Percentiles rank a stretch among this genome's conserved stretches.
Evolutionary conservation across 2,888 invertebrate species (phyloP).

Genomic region (Epinotia nisella): DNA sequence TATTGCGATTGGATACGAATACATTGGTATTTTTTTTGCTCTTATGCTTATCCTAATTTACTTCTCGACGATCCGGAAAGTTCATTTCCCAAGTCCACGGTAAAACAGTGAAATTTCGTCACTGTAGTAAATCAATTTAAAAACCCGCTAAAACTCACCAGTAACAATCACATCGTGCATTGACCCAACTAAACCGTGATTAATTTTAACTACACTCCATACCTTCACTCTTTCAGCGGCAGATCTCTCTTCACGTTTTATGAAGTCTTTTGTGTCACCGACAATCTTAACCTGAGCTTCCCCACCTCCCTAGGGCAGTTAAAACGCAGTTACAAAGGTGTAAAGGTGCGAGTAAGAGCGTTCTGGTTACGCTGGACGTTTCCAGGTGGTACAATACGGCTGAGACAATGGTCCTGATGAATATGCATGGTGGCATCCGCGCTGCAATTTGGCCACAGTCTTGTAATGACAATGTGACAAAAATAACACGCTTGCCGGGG

Average conservation of each 20-base stretch:
- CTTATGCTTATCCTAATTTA: too few species aligned
- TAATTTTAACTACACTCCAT: constrained; percentile 58
- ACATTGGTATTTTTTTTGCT: too few species aligned
- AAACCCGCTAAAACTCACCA: constrained; percentile 8
- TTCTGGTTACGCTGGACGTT: constrained; percentile 56
- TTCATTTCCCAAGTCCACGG: background rate
- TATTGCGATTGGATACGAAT: too few species aligned
- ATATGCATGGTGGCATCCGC: constrained; percentile 78
- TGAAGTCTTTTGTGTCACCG: constrained; percentile 68
- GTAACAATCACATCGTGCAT: constrained; percentile 35
- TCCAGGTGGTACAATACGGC: constrained; percentile 69
- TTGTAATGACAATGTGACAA: constrained; percentile 81
- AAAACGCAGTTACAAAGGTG: background rate
- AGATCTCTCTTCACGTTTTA: constrained; percentile 71
- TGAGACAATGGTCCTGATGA: constrained; percentile 78
- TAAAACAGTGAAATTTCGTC: background rate
- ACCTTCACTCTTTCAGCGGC: constrained; percentile 60
- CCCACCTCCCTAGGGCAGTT: constrained; percentile 19
- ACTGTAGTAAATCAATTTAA: too few species aligned
- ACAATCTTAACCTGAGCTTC: constrained; percentile 54
- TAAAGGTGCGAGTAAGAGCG: constrained; percentile 46
- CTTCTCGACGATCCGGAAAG: background rate
- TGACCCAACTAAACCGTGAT: constrained; percentile 43
- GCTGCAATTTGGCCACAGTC: constrained; percentile 79
- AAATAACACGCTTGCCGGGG: constrained; percentile 67